Evolutionary conservation across 2,888 invertebrate species (phyloP), one percentile per base, ranked within the genome.

Genomic region (Laspeyria flexula): DNA sequence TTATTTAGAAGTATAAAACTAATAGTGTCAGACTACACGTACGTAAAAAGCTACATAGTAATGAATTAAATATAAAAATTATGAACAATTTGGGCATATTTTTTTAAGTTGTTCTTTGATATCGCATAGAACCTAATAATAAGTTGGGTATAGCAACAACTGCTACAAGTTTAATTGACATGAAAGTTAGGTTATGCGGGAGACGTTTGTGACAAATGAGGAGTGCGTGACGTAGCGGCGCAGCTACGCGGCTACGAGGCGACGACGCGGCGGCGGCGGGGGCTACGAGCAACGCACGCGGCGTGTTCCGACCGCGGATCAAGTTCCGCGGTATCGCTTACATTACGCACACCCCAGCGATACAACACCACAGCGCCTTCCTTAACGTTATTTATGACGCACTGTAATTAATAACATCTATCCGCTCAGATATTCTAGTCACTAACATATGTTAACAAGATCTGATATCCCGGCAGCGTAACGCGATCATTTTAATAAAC

Each of bases 381-480:
- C 81, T 75, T 76, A 79, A 82, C 81, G 78, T 83, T 81, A 83
- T 83, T 81, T 85, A 83, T 79, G 79, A 83, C 83, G 77, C 70
- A 67, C 63, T 61, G 76, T 83, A 83, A 88, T 86, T 88, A 86
- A 88, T 87, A 81, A 82, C 75, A 71, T 67, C 71, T 73, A 72
- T 74, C 67, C 73, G 74, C 64, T 79, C 70, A 77, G 77, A 80
- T 80, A 85, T 84, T 81, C 73, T 65, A 76, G 71, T 76, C 78
- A 72, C 75, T 68, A 75, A 77, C 79, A 81, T 75, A 81, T 85
- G 83, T 84, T 80, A 79, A 84, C 84, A 79, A 75, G 77, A 77
- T 79, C 76, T 67, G 75, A 79, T 79, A 79, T 69, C 73, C 60
- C 65, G 70, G 65, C 60, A 59, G 61, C 65, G 66, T 72, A 77